Conservation (phyloP, 2,888 invertebrate genomes). For the Dioctria rufipes region DNA sequence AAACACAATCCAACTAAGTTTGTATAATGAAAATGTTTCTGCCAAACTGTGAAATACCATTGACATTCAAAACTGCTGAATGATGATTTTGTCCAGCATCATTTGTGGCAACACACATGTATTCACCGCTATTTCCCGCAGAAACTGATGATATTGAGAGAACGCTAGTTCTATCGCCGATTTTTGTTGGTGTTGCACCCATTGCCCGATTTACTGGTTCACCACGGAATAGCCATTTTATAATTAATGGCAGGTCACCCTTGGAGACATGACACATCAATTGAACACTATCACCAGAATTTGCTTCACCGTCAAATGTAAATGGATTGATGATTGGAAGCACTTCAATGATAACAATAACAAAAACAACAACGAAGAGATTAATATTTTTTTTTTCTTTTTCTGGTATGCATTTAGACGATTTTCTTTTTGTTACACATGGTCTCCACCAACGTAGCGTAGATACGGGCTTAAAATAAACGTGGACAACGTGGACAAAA, state of each 20-base stretch:
- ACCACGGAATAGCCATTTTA: constrained; percentile 72
- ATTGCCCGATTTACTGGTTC: constrained; percentile 74
- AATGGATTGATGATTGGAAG: constrained; percentile 74
- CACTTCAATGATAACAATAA: constrained; percentile 70
- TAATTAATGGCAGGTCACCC: constrained; percentile 75
- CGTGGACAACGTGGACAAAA: no score
- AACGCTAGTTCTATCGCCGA: constrained; percentile 70
- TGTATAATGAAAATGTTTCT: constrained; percentile 62
- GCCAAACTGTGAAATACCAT: constrained; percentile 71
- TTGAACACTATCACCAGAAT: constrained; percentile 76
- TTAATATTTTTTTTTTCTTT: neutral
- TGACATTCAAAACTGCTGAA: constrained; percentile 75
- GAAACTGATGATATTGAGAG: constrained; percentile 77
- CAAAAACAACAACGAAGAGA: neutral
- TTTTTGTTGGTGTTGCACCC: constrained; percentile 75
- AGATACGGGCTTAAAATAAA: no score
- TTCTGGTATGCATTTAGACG: constrained; percentile 3
- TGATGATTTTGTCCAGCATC: constrained; percentile 75
- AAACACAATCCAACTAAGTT: constrained; percentile 64
- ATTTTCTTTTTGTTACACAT: neutral
- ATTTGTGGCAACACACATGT: constrained; percentile 76
- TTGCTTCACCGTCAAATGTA: constrained; percentile 69
- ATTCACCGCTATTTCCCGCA: constrained; percentile 78
- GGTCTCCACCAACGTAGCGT: constrained; percentile 24
- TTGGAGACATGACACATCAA: constrained; percentile 73